These are phyloP conservation scores for Remorina albescens DNA, from an alignment of 2,797 vertebrate species.

Conservation along the genomic window DNA sequence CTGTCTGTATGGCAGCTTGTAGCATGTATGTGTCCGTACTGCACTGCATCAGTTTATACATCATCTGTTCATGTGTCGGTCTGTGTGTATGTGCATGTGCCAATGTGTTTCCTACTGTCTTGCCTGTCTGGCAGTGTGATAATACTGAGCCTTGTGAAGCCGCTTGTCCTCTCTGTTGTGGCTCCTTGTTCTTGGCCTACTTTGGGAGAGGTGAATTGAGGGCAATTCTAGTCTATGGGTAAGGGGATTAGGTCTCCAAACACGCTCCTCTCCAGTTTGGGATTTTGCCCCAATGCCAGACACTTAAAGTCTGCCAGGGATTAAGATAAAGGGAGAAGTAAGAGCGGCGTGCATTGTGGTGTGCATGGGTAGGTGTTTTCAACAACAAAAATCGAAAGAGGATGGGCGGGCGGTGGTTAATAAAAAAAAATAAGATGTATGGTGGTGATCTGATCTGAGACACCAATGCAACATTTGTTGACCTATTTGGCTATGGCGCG, in stretches of 20 bases:
- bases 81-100: slow-evolving; percentile 29
- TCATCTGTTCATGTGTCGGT: slow-evolving; percentile 62
- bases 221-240: slow-evolving; percentile 80
- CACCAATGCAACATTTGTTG: slow-evolving; percentile 67
- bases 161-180: slow-evolving; percentile 76
- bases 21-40: slow-evolving; percentile 29
- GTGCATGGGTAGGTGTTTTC: slow-evolving; percentile 65
- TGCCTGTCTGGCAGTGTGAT: slow-evolving; percentile 61
- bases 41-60: slow-evolving; percentile 54
- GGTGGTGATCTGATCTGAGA: slow-evolving; percentile 73
- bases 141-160: slow-evolving; percentile 72
- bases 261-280: slow-evolving; percentile 84
- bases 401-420: slow-evolving; percentile 61
- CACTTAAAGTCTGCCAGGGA: slow-evolving; percentile 87
- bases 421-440: slow-evolving; percentile 59
- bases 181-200: slow-evolving; percentile 86
- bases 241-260: slow-evolving; percentile 83
- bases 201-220: slow-evolving; percentile 85
- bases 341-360: slow-evolving; percentile 76
- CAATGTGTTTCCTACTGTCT: slow-evolving; percentile 55
- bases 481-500: slow-evolving; percentile 74
- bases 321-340: slow-evolving; percentile 86
- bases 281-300: slow-evolving; percentile 84
- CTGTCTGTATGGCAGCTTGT: slow-evolving; percentile 45
- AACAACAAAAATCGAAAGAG: slow-evolving; percentile 63